Conservation (phyloP, 2,113 vertebrate genomes). For the Hypomesus transpacificus region DNA sequence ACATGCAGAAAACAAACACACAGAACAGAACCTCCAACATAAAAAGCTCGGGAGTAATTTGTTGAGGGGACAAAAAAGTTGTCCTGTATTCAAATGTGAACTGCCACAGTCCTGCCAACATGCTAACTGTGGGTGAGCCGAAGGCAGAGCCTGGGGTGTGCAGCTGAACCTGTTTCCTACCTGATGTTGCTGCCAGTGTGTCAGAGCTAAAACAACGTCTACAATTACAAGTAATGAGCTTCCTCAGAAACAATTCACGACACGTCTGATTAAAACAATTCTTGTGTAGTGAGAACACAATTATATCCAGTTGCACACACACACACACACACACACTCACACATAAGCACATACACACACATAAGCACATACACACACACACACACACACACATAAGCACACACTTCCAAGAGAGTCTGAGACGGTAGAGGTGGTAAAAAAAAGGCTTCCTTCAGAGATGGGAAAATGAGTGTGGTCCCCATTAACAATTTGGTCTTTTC, state of each 20-base stretch:
- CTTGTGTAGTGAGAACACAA: slow-evolving; percentile 41
- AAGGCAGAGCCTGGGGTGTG: too few relatives aligned
- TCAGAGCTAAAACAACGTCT: too few relatives aligned
- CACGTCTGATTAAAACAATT: slow-evolving; percentile 34
- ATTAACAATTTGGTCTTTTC: slow-evolving; percentile 73
- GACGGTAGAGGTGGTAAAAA: slow-evolving; percentile 43
- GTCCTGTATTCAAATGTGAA: too few relatives aligned
- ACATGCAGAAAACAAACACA: too few relatives aligned
- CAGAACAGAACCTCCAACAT: too few relatives aligned
- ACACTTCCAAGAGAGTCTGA: slow-evolving; percentile 47
- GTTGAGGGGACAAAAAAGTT: too few relatives aligned
- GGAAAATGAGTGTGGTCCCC: slow-evolving; percentile 74
- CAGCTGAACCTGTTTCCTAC: too few relatives aligned
- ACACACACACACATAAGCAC: slow-evolving; percentile 13
- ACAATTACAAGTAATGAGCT: too few relatives aligned
- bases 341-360: slow-evolving; percentile 25
- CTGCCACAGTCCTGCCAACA: too few relatives aligned
- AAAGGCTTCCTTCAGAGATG: slow-evolving; percentile 63
- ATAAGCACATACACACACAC: slow-evolving; percentile 11
- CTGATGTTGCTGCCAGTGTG: too few relatives aligned
- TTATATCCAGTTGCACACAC: neutral
- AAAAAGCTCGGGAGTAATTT: too few relatives aligned
- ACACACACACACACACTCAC: slow-evolving; percentile 27
- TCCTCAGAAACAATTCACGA: slow-evolving; percentile 24
- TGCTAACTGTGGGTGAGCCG: too few relatives aligned